These are phyloP conservation scores for Trachurus trachurus DNA, from an alignment of 2,797 vertebrate genomes.

Conservation along the genomic window DNA sequence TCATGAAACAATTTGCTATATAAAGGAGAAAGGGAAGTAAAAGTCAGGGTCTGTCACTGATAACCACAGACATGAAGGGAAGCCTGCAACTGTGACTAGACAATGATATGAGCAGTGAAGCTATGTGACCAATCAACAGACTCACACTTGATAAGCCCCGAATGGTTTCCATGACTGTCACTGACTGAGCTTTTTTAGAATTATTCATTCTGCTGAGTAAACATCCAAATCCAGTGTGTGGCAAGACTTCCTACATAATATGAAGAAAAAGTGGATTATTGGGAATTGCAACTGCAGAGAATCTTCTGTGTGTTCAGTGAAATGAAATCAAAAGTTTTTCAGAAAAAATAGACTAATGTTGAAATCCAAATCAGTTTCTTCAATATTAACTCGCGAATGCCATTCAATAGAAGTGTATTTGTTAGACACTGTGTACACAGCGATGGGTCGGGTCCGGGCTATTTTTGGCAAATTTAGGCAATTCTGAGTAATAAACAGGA, in stretches of 20 bases:
- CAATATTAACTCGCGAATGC: too few relatives aligned
- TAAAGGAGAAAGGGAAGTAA: constrained; percentile 6
- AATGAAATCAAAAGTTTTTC: neutral
- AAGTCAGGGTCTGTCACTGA: neutral
- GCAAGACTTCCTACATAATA: neutral
- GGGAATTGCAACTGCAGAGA: neutral
- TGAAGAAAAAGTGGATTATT: neutral
- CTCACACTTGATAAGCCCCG: constrained; percentile 7
- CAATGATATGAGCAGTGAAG: neutral
- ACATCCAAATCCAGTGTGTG: neutral
- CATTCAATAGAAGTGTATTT: too few relatives aligned
- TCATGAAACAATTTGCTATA: neutral
- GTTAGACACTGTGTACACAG: too few relatives aligned
- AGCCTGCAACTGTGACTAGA: constrained; percentile 19
- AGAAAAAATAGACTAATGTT: neutral
- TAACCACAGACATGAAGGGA: neutral
- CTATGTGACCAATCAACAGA: constrained; percentile 19
- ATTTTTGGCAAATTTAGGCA: too few relatives aligned
- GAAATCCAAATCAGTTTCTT: too few relatives aligned
- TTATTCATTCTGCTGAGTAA: constrained; percentile 39
- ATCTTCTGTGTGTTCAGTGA: neutral
- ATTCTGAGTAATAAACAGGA: too few relatives aligned
- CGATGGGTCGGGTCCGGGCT: too few relatives aligned
- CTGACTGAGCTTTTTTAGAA: neutral
- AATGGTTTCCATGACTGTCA: neutral